Conservation (phyloP, 2,113 vertebrate genomes). For the Misgurnus mizolepis region DNA sequence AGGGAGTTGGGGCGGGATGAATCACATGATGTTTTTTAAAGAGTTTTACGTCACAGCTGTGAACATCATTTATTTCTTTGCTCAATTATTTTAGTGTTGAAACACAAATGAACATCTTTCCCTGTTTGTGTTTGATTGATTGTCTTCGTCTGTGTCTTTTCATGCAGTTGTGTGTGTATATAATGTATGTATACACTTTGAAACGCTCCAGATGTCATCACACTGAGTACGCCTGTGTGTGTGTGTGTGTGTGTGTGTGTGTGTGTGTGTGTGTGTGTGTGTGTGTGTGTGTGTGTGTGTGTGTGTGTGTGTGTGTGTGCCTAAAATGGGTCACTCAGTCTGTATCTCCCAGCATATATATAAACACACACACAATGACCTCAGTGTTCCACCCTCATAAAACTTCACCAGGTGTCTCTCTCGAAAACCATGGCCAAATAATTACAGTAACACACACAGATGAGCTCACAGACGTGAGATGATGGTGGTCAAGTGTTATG, state of each 20-base stretch:
- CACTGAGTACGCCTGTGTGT: slow-evolving; percentile 52
- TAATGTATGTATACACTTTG: neutral
- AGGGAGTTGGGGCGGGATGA: no score
- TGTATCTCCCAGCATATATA: slow-evolving; percentile 68
- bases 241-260: slow-evolving; percentile 21
- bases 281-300: slow-evolving; percentile 1
- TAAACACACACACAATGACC: slow-evolving; percentile 72
- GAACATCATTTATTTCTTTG: no score
- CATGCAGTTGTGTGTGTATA: slow-evolving; percentile 21
- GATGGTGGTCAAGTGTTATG: neutral
- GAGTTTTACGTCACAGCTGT: no score
- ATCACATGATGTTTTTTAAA: no score
- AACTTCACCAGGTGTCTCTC: slow-evolving; percentile 72
- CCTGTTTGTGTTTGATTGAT: neutral
- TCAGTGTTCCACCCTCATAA: slow-evolving; percentile 74
- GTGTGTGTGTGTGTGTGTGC: slow-evolving; percentile 14
- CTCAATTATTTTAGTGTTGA: no score
- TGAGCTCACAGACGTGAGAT: slow-evolving; percentile 34
- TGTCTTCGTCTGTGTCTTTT: slow-evolving; percentile 34
- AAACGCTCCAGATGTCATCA: slow-evolving; percentile 45
- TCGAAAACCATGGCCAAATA: slow-evolving; percentile 62
- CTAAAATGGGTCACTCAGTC: slow-evolving; percentile 67
- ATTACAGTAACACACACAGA: slow-evolving; percentile 48
- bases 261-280: slow-evolving; percentile 20
- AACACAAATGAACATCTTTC: neutral